phyloP scores from a whole-genome alignment of 53 echinoderm and acorn worm genomes.

The Holothuria leucospilota region DNA sequence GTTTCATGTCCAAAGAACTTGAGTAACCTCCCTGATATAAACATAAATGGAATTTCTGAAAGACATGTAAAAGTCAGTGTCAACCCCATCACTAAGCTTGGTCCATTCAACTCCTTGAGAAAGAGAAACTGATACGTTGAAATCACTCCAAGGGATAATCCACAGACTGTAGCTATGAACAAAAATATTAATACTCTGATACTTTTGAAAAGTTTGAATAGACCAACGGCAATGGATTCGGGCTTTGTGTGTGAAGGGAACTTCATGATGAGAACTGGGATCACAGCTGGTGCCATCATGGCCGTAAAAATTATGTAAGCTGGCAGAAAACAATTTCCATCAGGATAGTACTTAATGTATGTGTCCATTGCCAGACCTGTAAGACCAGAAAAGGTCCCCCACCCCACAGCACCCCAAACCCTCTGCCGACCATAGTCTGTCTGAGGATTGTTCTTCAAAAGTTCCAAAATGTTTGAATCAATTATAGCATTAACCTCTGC shows the following conservation, averaged over 20 bases:
- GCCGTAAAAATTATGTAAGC: slow-evolving; percentile 54
- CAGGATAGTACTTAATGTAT: slow-evolving; percentile 37
- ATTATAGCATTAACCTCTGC: slow-evolving; percentile 24
- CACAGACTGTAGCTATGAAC: slow-evolving; percentile 43
- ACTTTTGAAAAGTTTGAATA: slow-evolving; percentile 54
- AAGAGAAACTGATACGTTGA: slow-evolving; percentile 84
- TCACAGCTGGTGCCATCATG: slow-evolving; percentile 37
- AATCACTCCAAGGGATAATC: slow-evolving; percentile 78
- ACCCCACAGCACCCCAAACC: slow-evolving; percentile 78
- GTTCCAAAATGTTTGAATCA: slow-evolving; percentile 24
- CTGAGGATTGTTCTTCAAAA: slow-evolving; percentile 32
- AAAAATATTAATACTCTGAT: slow-evolving; percentile 67
- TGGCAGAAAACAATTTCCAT: slow-evolving; percentile 57
- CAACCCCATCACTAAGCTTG: slow-evolving; percentile 86
- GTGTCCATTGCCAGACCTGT: slow-evolving; percentile 71
- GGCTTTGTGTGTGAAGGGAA: slow-evolving; percentile 51
- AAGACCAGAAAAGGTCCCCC: slow-evolving; percentile 64
- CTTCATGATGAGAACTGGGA: slow-evolving; percentile 25
- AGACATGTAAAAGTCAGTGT: slow-evolving; percentile 82
- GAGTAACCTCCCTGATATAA: slow-evolving; percentile 76
- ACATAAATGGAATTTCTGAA: slow-evolving; percentile 89
- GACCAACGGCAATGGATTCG: slow-evolving; percentile 51
- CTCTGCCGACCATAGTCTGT: slow-evolving; percentile 69
- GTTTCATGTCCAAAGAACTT: slow-evolving; percentile 71
- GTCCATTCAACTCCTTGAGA: slow-evolving; percentile 74